Evolutionary conservation across 2,888 invertebrate species (phyloP).

Genomic region (Hemicrepidius hirtus): DNA sequence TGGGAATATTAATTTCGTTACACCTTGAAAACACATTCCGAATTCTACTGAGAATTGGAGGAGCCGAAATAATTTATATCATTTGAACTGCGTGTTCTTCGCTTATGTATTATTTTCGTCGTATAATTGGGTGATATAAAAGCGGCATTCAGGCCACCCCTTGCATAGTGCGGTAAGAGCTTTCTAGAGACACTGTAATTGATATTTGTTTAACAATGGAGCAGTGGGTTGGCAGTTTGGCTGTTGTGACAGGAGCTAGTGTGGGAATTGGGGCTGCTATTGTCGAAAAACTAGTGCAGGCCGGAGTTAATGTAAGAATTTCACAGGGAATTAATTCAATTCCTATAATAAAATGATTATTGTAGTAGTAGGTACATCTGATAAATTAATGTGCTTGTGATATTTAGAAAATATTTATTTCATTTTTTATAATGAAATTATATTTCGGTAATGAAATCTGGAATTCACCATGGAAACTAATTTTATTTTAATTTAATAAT

Average conservation of each 20-base stretch:
- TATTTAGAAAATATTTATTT: too few species aligned
- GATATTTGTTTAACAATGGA: constrained; percentile 48
- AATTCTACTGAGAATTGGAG: constrained; percentile 9
- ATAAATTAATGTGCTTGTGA: too few species aligned
- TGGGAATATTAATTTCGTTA: constrained; percentile 36
- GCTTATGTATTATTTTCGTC: constrained; percentile 25
- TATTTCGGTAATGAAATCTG: too few species aligned
- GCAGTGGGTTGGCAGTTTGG: constrained; percentile 47
- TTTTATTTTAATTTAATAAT: too few species aligned
- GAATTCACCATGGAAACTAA: too few species aligned
- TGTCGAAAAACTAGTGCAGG: constrained; percentile 44
- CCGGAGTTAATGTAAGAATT: constrained; percentile 45
- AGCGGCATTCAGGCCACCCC: constrained; percentile 41
- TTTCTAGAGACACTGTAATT: constrained; percentile 35
- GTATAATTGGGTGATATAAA: constrained; percentile 43
- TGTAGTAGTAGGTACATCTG: too few species aligned
- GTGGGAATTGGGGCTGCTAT: constrained; percentile 46
- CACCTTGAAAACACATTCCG: constrained; percentile 16
- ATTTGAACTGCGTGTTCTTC: constrained; percentile 17
- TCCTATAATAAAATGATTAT: too few species aligned
- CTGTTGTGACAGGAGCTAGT: constrained; percentile 42
- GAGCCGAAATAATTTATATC: constrained; percentile 29
- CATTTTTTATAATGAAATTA: too few species aligned
- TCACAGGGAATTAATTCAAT: constrained; percentile 27
- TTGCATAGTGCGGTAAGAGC: constrained; percentile 17